A percentile compares a stretch with the other conserved stretches of the same genome.
Evolutionary conservation across 2,797 vertebrate species (phyloP).

Genomic region (Kryptopterus vitreolus): DNA sequence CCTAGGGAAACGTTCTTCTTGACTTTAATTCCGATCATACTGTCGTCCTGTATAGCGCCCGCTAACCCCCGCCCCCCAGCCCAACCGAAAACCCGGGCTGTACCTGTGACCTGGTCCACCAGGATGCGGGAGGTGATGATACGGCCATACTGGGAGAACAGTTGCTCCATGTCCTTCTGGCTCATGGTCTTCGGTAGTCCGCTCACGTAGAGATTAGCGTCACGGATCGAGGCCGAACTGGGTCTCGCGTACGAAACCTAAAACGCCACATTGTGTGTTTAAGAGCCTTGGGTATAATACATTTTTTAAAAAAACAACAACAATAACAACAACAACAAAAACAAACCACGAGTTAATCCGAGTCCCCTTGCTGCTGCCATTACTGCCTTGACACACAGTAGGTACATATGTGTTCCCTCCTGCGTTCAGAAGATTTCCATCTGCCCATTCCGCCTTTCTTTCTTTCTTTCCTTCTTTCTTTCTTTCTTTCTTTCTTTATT

Average conservation of each 20-base stretch:
- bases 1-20: too few species aligned
- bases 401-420: conserved; percentile 29
- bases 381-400: background rate
- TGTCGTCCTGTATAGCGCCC: too few species aligned
- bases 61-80: too few species aligned
- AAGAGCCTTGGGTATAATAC: too few species aligned
- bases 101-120: conserved; percentile 90
- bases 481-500: conserved; percentile 32
- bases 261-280: background rate
- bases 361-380: conserved; percentile 44
- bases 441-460: conserved; percentile 36
- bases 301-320: too few species aligned
- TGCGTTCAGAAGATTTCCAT: conserved; percentile 30
- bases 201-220: conserved; percentile 94
- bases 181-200: conserved; percentile 95
- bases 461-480: conserved; percentile 34
- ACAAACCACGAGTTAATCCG: background rate
- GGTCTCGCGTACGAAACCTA: conserved; percentile 94
- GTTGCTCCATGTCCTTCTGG: conserved; percentile 96
- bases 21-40: too few species aligned
- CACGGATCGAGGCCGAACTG: conserved; percentile 93
- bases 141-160: conserved; percentile 93
- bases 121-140: conserved; percentile 97
- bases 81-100: too few species aligned
- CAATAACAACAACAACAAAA: too few species aligned